Evolutionary conservation across 1,140 invertebrate genomes (phyloP), one percentile per base, ranked within the genome.

Genomic region (Acromyrmex echinatior): DNA sequence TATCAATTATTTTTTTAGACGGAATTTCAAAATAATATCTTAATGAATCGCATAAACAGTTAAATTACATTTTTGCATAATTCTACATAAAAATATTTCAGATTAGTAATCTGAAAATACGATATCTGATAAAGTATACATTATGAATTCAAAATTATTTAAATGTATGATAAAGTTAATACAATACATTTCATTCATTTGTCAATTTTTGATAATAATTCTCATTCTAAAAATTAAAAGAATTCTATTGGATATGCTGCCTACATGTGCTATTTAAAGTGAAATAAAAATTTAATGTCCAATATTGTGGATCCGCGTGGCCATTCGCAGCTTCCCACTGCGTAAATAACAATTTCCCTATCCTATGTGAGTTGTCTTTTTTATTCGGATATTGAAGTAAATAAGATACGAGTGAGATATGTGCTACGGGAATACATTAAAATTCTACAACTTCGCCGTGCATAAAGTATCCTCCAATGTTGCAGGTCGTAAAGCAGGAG

Each of bases 401-500:
- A 82, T 74, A 82, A 81, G 65, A 14, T 62, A 74, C 39, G 56
- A 84, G 39, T 39, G n/a, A 14, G 9, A 25, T 84, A 62, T 53
- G 56, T 82, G 53, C 39, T 25, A 70, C 70, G 39, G n/a, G 70
- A 84, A 84, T 62, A 62, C 80, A 73, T 82, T 74, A 74, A 62
- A 62, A 84, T 84, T 84, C 80, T 74, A 60, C 68, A 84, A 51
- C 25, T 74, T 84, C 28, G 25, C 25, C 39, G 76, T 84, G 39
- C 45, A 88, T 86, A 65, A 60, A 85, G 35, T 86, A 77, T 91
- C 49, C 25, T 35, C 45, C 56, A n/a, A 74, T 82, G 85, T 94
- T 94, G 18, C 92, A 95, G 94, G 88, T 94, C 63, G 95, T 95
- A 66, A 93, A 92, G 62, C 93, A 93, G 49, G 93, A 95, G 74